Conservation (phyloP, 2,113 vertebrate genomes). For the Prietella phreatophila region DNA sequence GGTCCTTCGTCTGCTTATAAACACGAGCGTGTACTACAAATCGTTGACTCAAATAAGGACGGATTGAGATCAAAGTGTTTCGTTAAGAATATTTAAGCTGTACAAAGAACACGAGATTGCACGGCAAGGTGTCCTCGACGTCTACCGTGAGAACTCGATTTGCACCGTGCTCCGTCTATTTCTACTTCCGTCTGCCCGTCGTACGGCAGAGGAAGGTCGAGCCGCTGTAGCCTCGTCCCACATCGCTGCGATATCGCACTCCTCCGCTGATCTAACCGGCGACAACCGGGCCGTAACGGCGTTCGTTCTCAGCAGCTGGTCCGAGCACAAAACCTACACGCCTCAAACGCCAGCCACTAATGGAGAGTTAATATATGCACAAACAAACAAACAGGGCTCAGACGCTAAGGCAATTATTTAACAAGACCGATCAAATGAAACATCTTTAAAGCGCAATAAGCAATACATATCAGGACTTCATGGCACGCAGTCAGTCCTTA, state of each 20-base stretch:
- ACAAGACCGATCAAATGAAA: background rate
- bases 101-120: background rate
- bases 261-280: slow-evolving; percentile 22
- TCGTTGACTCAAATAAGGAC: background rate
- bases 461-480: background rate
- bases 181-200: slow-evolving; percentile 24
- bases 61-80: background rate
- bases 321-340: background rate
- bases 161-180: slow-evolving; percentile 17
- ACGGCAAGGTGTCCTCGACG: slow-evolving; percentile 32
- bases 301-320: background rate
- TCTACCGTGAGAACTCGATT: slow-evolving; percentile 44
- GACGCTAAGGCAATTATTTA: background rate
- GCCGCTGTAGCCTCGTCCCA: slow-evolving; percentile 9
- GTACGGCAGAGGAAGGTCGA: background rate
- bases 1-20: slow-evolving; percentile 6
- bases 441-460: background rate
- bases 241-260: slow-evolving; percentile 32
- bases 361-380: background rate
- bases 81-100: background rate
- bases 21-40: background rate
- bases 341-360: background rate
- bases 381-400: background rate
- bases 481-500: background rate
- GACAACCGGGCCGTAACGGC: slow-evolving; percentile 16